Base-by-base conservation (phyloP, 2,888 invertebrate genomes). In the Pterostichus niger region DNA sequence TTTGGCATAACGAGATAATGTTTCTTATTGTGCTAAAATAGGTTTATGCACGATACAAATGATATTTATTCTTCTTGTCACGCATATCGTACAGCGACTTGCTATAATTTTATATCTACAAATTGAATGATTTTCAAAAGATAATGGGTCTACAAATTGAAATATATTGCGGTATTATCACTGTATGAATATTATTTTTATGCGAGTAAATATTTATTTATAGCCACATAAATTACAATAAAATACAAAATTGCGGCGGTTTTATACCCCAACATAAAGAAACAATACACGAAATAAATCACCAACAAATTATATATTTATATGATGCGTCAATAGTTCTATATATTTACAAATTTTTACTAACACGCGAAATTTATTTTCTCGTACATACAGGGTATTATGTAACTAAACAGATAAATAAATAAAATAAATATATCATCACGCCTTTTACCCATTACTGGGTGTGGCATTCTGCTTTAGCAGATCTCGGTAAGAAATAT, bases 51-150 rank as follows among this genome's bases (percentile, higher is more conserved):
- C 64, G 64, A 64, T 35, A 64, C 64, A 64, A 64, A 35, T 64
- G 64, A 11, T n/a, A 64, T 64, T 64, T 64, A 64, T 64, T 64
- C 13, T n/a, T 35, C 33, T 64, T 10, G 35, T 31, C 64, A 64
- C 64, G 64, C 64, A 64, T 64, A n/a, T n/a, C n/a, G n/a, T n/a
- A 64, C 31, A 10, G n/a, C 6, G 49, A n/a, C 5, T 64, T 13
- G 64, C 35, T 6, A 64, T 64, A 11, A 64, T 64, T 64, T 64
- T 33, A 31, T 59, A 31, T 59, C 64, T 64, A 35, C 64, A 64
- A 64, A 64, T 64, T 64, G 64, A 64, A 64, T 64, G 64, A 64
- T 64, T 64, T 35, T 64, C n/a, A 64, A 64, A 35, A 33, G 64
- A 64, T 64, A 64, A 64, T 64, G n/a, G 31, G 4, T 11, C 64